Base-by-base conservation (phyloP, 2,888 invertebrate species). In the Deilephila porcellus region DNA sequence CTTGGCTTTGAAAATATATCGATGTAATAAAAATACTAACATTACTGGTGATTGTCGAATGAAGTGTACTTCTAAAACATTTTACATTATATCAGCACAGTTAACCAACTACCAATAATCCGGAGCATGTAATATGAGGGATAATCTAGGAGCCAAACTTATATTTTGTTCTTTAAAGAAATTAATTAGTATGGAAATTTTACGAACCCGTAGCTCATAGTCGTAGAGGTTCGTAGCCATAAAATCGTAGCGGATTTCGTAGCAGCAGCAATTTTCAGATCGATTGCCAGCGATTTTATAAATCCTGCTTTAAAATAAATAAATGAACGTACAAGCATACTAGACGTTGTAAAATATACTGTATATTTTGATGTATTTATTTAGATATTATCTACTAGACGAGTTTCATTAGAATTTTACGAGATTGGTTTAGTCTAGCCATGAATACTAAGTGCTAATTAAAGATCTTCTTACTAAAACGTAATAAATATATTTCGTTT, bases 381-480 rank as follows among this genome's bases (percentile, higher is more conserved):
- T 45, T 25, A 52, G 14, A 52, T 67, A 25, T 67, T 67, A 52
- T 67, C 52, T 52, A 25, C 52, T 25, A 56, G 56, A 56, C n/a
- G 67, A 17, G 6, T 52, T 67, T 67, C 45, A 67, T 67, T 52
- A 67, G 25, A 67, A 67, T 52, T 67, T 67, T 67, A 67, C 45
- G 67, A 67, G 45, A 67, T 67, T 25, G 25, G 45, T 67, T 67
- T 52, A 45, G 45, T 72, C 67, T 67, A 52, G 67, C 45, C 52
- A 52, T 25, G 67, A 67, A 64, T 52, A 67, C 67, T 72, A 72
- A 67, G 52, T 25, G 45, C 14, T 45, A 14, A 67, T 67, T 45
- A 67, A 34, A 52, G 2, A 17, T 45, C 45, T 67, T 67, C 7
- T 20, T 14, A 67, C 20, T 14, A 52, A 25, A 25, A 17, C 17